These are phyloP conservation scores for Hemiscyllium ocellatum DNA, from an alignment of 2,113 vertebrate species.

Conservation along the genomic window DNA sequence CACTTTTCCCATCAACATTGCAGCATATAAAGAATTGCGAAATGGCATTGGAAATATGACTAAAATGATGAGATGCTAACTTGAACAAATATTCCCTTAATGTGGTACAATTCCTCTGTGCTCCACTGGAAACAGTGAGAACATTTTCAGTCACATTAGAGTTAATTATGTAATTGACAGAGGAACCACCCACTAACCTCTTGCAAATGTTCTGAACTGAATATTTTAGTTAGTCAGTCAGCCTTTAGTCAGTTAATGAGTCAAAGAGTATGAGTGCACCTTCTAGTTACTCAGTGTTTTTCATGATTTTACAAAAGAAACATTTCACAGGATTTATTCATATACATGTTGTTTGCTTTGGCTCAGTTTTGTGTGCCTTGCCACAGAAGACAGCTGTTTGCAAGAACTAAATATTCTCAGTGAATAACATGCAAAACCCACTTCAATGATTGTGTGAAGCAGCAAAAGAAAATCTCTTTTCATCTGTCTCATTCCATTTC, in stretches of 20 bases:
- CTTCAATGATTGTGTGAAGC: background rate
- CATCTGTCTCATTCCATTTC: background rate
- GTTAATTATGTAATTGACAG: background rate
- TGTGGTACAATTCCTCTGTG: background rate
- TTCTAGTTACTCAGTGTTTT: conserved; percentile 6
- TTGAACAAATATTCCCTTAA: background rate
- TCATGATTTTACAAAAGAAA: background rate
- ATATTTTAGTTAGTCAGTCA: background rate
- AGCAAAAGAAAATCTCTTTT: conserved; percentile 14
- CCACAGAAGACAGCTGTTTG: background rate
- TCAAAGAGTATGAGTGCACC: conserved; percentile 8
- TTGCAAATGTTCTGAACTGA: background rate
- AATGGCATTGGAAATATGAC: background rate
- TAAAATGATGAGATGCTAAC: background rate
- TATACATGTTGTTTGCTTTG: conserved; percentile 13
- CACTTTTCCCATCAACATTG: background rate
- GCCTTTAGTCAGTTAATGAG: conserved; percentile 23
- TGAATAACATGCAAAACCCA: conserved; percentile 1
- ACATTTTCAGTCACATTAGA: background rate
- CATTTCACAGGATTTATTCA: background rate
- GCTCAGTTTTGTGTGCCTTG: background rate
- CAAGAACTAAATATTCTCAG: background rate
- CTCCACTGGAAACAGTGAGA: background rate
- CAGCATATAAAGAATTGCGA: background rate
- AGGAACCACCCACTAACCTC: background rate